phyloP scores from a whole-genome alignment of 2,113 vertebrate species.

The Lontra canadensis region DNA sequence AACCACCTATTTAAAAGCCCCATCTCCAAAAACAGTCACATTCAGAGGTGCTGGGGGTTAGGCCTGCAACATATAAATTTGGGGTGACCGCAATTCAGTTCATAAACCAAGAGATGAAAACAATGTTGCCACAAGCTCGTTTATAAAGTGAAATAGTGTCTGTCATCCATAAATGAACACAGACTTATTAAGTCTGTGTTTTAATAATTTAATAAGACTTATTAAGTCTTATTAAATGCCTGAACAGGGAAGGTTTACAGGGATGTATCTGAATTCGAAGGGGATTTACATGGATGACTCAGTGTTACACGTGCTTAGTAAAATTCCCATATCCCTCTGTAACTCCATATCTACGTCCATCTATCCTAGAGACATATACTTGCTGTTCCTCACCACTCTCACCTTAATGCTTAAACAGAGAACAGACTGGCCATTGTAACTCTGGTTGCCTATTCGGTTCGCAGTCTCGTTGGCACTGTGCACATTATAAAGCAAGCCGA shows the following conservation, averaged over 20 bases:
- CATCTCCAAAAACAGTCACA: background rate
- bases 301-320: background rate
- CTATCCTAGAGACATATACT: background rate
- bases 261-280: background rate
- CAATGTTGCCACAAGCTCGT: background rate
- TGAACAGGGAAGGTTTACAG: background rate
- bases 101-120: background rate
- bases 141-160: background rate
- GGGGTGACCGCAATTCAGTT: background rate
- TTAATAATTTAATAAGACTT: no score
- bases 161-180: background rate
- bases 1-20: background rate
- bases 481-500: background rate
- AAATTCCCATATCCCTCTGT: background rate
- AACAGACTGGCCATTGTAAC: background rate
- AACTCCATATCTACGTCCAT: background rate
- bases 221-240: background rate
- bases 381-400: background rate
- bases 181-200: background rate
- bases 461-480: background rate
- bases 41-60: background rate
- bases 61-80: background rate
- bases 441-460: background rate
- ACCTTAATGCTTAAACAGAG: background rate
- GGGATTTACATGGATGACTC: conserved; percentile 28